Base-by-base conservation (phyloP, 2,888 invertebrate genomes). In the Subacronicta megacephala region DNA sequence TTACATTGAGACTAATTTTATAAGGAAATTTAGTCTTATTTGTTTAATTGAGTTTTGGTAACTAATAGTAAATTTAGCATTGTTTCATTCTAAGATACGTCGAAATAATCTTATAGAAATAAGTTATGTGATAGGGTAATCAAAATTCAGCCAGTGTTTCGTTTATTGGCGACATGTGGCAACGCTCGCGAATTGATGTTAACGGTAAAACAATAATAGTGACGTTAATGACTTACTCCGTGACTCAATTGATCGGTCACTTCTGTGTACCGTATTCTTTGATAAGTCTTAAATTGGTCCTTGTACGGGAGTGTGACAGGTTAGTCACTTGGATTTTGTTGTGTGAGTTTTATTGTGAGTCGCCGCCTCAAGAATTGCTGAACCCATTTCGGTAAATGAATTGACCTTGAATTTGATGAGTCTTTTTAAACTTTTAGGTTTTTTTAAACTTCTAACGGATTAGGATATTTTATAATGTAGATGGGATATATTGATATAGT, bases 181-280 rank as follows among this genome's bases (percentile, higher is more conserved):
- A 72, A 50, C 52, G 45, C 26, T 42, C 29, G 42, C 45, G 43
- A 59, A 57, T 58, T 35, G 35, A 38, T 17, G 35, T 29, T 62
- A 72, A 72, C 72, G 67, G 72, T 67, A 44, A 33, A 46, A 33
- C 38, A 49, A 55, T 64, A 31, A 56, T 54, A 42, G 38, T 61
- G 41, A 44, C 44, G 52, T 43, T 68, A 62, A 68, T 61, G 36
- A 57, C 38, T 45, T 20, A 45, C 33, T 40, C 31, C 36, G 41
- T 59, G 62, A 68, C 35, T 62, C 56, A 59, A 50, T 41, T 52
- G 35, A 61, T 56, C 40, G 35, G 16, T 51, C 38, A 31, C 38
- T 52, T 61, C 17, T 23, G 35, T 29, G 5, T 45, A 64, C 53
- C 37, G 38, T 46, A 54, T 54, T 59, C 15, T 37, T 50, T 55